These are phyloP conservation scores for Dasypogon diadema DNA, from an alignment of 2,888 invertebrate species.

Conservation along the genomic window DNA sequence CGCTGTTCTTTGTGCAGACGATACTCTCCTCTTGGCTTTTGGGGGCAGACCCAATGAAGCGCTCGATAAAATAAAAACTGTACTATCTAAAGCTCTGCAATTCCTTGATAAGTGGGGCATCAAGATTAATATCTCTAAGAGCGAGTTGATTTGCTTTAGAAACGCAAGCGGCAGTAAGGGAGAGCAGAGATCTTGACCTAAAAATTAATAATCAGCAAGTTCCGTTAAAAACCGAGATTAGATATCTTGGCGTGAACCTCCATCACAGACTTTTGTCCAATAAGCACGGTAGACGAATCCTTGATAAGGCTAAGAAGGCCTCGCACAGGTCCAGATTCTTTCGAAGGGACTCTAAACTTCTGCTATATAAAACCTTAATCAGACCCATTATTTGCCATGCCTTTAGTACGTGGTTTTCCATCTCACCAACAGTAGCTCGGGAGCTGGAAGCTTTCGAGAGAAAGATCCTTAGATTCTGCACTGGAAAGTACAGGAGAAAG, in stretches of 20 bases:
- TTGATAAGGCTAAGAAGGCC: too few species aligned
- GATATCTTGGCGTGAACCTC: too few species aligned
- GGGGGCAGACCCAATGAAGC: too few species aligned
- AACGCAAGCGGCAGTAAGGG: not conserved
- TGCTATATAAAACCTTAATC: conserved; percentile 46
- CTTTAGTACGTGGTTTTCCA: conserved; percentile 24
- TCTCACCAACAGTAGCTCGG: conserved; percentile 30
- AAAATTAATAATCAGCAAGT: too few species aligned
- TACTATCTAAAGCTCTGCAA: too few species aligned
- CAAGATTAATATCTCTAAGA: not conserved
- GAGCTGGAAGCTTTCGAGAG: conserved; percentile 33
- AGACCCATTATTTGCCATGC: conserved; percentile 17
- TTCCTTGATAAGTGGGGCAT: not conserved
- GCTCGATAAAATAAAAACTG: too few species aligned
- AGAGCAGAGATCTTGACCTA: too few species aligned
- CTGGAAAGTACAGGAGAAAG: too few species aligned
- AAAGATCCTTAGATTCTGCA: conserved; percentile 25
- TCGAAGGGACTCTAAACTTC: not conserved
- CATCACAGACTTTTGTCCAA: too few species aligned
- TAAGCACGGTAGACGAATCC: too few species aligned
- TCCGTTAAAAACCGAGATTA: too few species aligned
- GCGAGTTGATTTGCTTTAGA: not conserved
- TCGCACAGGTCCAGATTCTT: not conserved
- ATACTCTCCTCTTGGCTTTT: too few species aligned
- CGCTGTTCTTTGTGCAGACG: not conserved